phyloP scores from a whole-genome alignment of 2,797 vertebrate genomes.

The Tapera naevia region DNA sequence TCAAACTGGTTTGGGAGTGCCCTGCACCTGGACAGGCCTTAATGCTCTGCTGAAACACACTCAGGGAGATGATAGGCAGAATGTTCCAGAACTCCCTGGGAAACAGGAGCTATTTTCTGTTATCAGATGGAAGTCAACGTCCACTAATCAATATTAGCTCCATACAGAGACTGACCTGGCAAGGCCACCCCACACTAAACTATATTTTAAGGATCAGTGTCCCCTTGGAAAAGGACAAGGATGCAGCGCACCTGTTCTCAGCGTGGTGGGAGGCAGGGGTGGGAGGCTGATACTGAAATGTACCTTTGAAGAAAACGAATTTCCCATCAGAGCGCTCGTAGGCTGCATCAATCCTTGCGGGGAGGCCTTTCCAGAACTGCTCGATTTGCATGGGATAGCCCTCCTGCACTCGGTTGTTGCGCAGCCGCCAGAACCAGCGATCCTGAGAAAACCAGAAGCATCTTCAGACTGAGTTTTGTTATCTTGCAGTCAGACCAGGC shows the following conservation, averaged over 20 bases:
- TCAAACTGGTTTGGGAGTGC: not conserved
- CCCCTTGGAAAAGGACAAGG: not conserved
- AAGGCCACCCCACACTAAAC: not conserved
- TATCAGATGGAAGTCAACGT: not conserved
- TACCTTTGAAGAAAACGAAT: slow-evolving; percentile 99
- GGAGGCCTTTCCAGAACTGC: slow-evolving; percentile 97
- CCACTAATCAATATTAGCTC: not conserved
- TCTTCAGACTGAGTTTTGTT: not conserved
- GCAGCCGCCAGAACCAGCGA: slow-evolving; percentile 98
- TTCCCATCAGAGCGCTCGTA: slow-evolving; percentile 96
- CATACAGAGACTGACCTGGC: not conserved
- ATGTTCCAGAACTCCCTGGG: not conserved
- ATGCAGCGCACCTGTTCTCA: rapidly evolving
- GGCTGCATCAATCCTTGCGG: slow-evolving; percentile 92
- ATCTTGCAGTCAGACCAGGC: not conserved
- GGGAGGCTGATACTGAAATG: not conserved
- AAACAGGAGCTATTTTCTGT: not conserved
- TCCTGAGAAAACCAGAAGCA: slow-evolving; percentile 75
- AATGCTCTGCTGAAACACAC: not conserved
- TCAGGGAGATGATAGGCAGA: too few species aligned
- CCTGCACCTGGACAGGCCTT: not conserved
- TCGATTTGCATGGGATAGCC: slow-evolving; percentile 98
- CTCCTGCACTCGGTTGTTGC: slow-evolving; percentile 96
- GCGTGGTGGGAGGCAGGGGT: not conserved
- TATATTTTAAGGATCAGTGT: not conserved